These are phyloP conservation scores for Riptortus pedestris DNA, from an alignment of 1,140 invertebrate genomes.

Conservation along the genomic window DNA sequence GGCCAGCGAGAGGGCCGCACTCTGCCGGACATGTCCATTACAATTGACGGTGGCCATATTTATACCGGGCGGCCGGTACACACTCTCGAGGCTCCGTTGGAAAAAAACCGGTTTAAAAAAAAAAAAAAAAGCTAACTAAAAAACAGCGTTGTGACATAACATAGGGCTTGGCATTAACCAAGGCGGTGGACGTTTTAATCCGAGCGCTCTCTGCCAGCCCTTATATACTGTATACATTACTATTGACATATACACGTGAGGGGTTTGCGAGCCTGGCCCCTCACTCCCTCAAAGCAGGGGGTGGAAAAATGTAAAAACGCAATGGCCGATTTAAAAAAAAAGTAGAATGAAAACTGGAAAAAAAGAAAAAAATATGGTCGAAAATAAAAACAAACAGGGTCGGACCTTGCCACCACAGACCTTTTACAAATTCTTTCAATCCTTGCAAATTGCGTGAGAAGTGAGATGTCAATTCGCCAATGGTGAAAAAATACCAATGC, in stretches of 20 bases:
- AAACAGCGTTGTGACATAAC: slow-evolving; percentile 15
- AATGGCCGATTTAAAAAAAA: too few species aligned
- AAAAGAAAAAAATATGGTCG: too few species aligned
- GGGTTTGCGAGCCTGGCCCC: not conserved
- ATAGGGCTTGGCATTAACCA: slow-evolving; percentile 15
- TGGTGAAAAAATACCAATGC: too few species aligned
- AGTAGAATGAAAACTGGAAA: too few species aligned
- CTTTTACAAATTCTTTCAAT: too few species aligned
- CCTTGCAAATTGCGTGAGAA: too few species aligned
- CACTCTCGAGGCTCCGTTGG: not conserved
- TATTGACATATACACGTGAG: slow-evolving; percentile 15
- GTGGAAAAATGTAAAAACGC: too few species aligned
- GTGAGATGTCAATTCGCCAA: too few species aligned
- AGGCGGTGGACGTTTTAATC: slow-evolving; percentile 9
- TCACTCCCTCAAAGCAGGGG: not conserved
- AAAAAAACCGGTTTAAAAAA: not conserved
- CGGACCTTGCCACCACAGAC: too few species aligned
- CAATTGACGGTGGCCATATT: slow-evolving; percentile 23
- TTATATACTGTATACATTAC: slow-evolving; percentile 19
- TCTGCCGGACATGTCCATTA: slow-evolving; percentile 19
- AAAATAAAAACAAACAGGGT: too few species aligned
- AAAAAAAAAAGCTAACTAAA: slow-evolving; percentile 2
- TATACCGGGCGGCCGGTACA: slow-evolving; percentile 10
- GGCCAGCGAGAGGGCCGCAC: not conserved
- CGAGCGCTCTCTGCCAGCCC: not conserved